Evolutionary conservation across 2,113 vertebrate species (phyloP).

Genomic region (Lasiurus cinereus): DNA sequence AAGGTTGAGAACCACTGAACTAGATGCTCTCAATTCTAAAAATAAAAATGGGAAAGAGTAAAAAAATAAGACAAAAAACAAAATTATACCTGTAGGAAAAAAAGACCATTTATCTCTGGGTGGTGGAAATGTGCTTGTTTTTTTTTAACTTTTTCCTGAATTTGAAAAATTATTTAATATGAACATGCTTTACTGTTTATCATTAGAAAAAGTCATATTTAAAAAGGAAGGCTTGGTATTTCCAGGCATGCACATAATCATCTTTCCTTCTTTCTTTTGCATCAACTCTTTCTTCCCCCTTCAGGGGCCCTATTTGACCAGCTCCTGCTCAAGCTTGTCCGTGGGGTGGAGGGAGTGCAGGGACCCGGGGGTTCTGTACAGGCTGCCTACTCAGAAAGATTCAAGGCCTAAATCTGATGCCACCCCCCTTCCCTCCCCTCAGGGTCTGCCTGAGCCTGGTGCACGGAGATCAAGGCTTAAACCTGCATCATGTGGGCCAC

Average conservation of each 20-base stretch:
- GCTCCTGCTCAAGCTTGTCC: background rate
- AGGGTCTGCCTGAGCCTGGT: background rate
- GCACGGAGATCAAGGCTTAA: background rate
- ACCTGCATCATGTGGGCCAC: background rate
- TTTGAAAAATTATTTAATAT: background rate
- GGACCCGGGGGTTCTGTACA: too few species aligned
- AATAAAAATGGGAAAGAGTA: background rate
- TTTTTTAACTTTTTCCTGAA: constrained; percentile 39
- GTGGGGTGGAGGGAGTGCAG: background rate
- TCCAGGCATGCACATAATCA: background rate
- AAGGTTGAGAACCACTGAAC: too few species aligned
- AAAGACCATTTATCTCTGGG: background rate
- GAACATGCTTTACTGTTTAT: background rate
- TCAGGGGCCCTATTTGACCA: background rate
- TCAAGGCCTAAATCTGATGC: background rate
- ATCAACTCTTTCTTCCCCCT: background rate
- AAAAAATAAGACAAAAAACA: background rate
- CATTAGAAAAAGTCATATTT: background rate
- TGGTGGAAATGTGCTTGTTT: background rate
- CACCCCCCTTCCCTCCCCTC: background rate
- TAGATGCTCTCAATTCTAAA: background rate
- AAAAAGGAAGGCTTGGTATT: background rate
- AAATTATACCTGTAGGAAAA: background rate
- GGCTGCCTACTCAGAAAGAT: background rate
- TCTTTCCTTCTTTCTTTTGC: background rate